These are phyloP conservation scores for Metallyticus violacea DNA, from an alignment of 2,888 invertebrate genomes.

Conservation along the genomic window DNA sequence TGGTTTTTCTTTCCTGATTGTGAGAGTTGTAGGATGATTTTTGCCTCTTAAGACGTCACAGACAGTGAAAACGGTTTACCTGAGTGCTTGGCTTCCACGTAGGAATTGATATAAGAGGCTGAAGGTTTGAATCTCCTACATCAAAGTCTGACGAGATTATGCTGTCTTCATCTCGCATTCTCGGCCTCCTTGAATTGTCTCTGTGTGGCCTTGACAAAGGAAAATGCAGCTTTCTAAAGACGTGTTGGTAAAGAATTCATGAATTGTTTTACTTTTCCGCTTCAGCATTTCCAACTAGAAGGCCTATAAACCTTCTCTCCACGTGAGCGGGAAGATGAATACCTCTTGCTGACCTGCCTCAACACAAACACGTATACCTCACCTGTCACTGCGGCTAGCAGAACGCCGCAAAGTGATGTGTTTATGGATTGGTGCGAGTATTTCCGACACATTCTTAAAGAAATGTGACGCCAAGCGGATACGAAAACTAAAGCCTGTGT, in stretches of 20 bases:
- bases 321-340: not conserved
- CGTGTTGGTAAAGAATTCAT: not conserved
- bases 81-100: not conserved
- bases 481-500: not conserved
- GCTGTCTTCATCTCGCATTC: not conserved
- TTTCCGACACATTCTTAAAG: not conserved
- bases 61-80: not conserved
- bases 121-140: not conserved
- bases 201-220: not conserved
- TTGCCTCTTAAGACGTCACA: too few relatives aligned
- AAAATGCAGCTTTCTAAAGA: not conserved
- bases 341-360: not conserved
- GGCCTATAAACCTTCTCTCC: not conserved
- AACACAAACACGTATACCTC: not conserved
- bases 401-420: not conserved
- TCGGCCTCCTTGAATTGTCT: not conserved
- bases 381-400: not conserved
- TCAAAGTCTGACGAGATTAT: not conserved
- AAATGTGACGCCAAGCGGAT: not conserved
- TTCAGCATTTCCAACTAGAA: not conserved
- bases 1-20: too few relatives aligned
- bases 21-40: too few relatives aligned
- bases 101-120: not conserved
- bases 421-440: not conserved
- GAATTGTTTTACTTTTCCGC: not conserved